Base-by-base conservation (phyloP, 2,113 vertebrate genomes). In the Campylomormyrus tamandua region DNA sequence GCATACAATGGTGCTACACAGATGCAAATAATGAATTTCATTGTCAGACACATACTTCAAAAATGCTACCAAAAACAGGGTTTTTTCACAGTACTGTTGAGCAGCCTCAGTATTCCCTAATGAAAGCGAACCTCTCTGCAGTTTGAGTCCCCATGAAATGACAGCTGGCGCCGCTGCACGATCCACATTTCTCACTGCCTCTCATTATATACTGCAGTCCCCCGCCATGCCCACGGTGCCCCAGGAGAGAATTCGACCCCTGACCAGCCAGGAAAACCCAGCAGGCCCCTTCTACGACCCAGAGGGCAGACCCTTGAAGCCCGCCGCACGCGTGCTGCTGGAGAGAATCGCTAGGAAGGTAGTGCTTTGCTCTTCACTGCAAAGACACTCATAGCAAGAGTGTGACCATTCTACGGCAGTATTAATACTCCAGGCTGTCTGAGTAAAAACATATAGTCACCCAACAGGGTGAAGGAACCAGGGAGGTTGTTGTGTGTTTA, bases 341-440 rank as follows among this genome's bases (percentile, higher is more conserved):
- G 98, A 99, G 91, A 97, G 98, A 93, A 99, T 99, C 2, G 98
- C 98, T 74, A 96, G 98, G 88, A 99, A 99, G 97, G 98, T 99
- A 96, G 70, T 24, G 17, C 27, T 58, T 24, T 10, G n/a, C 11
- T 0, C n/a, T 5, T 17, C 46, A 85, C 83, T 85, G n/a, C 83
- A 5, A 52, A 53, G 3, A 87, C 42, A 35, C 21, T 31, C 27
- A 27, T 10, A 45, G n/a, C 24, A 87, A 49, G 11, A 52, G 49
- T 53, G 2, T 87, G n/a, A 11, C 45, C 13, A 8, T 24, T 24
- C 45, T 5, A 7, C 3, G 19, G 39, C 35, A 45, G 77, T 83
- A 83, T 70, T 70, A 70, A 70, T 70, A 70, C 62, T 70, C n/a
- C n/a, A 70, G 62, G 62, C 27, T 11, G 62, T 13, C 10, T 10